Evolutionary conservation across 1,140 invertebrate species (phyloP), one percentile per base, ranked within the genome.

Genomic region (Anastrepha obliqua): DNA sequence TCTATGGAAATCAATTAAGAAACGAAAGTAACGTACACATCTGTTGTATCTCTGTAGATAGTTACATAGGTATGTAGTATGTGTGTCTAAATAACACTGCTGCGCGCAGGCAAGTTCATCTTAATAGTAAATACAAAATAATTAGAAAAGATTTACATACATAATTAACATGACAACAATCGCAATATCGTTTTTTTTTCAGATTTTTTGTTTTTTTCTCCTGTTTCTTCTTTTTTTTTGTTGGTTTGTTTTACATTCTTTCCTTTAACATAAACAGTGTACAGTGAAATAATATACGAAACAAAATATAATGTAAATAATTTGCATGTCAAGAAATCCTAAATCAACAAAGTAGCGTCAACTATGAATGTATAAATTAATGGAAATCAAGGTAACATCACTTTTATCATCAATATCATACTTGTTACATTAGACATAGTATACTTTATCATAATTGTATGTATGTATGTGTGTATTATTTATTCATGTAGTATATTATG

Each of bases 301-400:
- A 67, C n/a, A 74, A 9, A 81, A 7, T 55, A 20, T 55, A 13
- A 55, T 20, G 7, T 39, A 62, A 47, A 86, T 6, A 59, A 29
- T 47, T 60, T 20, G 20, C 47, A 42, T 86, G 17, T 62, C 51
- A 62, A 62, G 29, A 62, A 47, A 42, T 44, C 39, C 62, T n/a
- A 59, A 86, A 62, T 62, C 85, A 86, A 86, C 62, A 20, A 20
- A 86, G 39, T 86, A 86, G 85, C 51, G 59, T 86, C 85, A 58
- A 86, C 59, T 86, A 29, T 62, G n/a, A 39, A 86, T 62, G 42
- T 62, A 47, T 74, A 81, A 81, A 58, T 81, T 81, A 81, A 81
- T 81, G 74, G 74, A 81, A 81, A 81, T 81, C 74, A 81, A 55
- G 55, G 47, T 81, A 81, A 81, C 74, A 81, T 81, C 74, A 81